Percentiles rank a stretch among this genome's conserved stretches.
phyloP scores from a whole-genome alignment of 1,140 invertebrate species.

The Philaenus spumarius region DNA sequence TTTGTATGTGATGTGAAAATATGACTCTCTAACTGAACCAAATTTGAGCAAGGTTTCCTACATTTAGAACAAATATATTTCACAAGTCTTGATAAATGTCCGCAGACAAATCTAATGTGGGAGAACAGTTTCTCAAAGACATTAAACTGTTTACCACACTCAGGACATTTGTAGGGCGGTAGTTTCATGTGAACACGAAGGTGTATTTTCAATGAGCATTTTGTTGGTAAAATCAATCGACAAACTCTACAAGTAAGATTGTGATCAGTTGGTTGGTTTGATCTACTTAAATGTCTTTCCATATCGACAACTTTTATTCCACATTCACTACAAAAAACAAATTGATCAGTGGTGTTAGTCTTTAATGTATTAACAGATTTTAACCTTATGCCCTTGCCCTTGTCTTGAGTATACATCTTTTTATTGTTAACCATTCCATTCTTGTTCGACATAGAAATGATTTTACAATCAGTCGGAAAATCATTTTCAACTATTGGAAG shows the following conservation, averaged over 20 bases:
- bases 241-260: constrained; percentile 9
- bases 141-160: constrained; percentile 17
- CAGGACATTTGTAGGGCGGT: constrained; percentile 19
- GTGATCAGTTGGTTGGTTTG: background rate
- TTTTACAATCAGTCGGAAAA: too few species aligned
- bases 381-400: too few species aligned
- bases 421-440: too few species aligned
- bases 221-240: constrained; percentile 8
- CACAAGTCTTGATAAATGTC: constrained; percentile 12
- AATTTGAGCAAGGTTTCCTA: background rate
- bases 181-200: constrained; percentile 16
- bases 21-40: background rate
- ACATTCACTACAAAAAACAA: too few species aligned
- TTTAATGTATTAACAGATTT: too few species aligned
- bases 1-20: background rate
- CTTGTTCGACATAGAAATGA: too few species aligned
- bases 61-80: constrained; percentile 15
- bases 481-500: too few species aligned
- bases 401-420: too few species aligned
- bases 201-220: constrained; percentile 20
- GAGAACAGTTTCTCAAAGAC: constrained; percentile 4
- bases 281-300: too few species aligned
- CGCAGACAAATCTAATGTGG: constrained; percentile 16
- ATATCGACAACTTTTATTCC: too few species aligned
- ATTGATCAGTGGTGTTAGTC: too few species aligned